Evolutionary conservation across 2,888 invertebrate species (phyloP).

Genomic region (Melinaea menophilus): DNA sequence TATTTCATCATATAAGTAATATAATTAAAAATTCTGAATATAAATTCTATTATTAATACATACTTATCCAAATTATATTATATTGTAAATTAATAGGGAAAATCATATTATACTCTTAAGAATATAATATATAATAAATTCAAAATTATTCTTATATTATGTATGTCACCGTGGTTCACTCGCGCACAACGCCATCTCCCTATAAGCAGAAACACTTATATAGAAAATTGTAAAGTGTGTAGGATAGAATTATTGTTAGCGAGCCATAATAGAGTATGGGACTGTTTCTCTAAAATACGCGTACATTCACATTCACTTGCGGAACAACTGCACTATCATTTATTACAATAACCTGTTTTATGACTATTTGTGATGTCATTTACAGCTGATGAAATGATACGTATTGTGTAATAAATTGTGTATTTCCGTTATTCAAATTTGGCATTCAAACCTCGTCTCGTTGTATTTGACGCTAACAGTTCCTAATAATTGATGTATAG

Average conservation of each 20-base stretch:
- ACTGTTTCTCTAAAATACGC: constrained; percentile 27
- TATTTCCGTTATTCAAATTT: background rate
- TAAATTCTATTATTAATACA: too few relatives aligned
- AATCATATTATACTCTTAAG: constrained; percentile 9
- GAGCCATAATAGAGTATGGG: constrained; percentile 33
- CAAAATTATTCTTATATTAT: too few relatives aligned
- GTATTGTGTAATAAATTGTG: constrained; percentile 32
- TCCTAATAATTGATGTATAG: too few relatives aligned
- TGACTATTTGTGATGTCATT: constrained; percentile 23
- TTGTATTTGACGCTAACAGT: background rate
- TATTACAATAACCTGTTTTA: constrained; percentile 25
- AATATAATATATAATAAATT: constrained; percentile 15
- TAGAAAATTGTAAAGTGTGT: constrained; percentile 56
- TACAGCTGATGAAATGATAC: constrained; percentile 20
- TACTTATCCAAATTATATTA: too few relatives aligned
- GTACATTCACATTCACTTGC: constrained; percentile 27
- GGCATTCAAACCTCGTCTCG: background rate
- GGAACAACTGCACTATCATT: constrained; percentile 27
- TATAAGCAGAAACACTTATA: constrained; percentile 53
- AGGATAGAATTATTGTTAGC: constrained; percentile 63
- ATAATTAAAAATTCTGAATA: too few relatives aligned
- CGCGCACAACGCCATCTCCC: constrained; percentile 41
- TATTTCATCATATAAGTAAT: too few relatives aligned
- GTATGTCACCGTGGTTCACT: too few relatives aligned
- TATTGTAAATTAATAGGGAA: too few relatives aligned